These are phyloP conservation scores for Noctua pronuba DNA, from an alignment of 2,888 invertebrate species.

Conservation along the genomic window DNA sequence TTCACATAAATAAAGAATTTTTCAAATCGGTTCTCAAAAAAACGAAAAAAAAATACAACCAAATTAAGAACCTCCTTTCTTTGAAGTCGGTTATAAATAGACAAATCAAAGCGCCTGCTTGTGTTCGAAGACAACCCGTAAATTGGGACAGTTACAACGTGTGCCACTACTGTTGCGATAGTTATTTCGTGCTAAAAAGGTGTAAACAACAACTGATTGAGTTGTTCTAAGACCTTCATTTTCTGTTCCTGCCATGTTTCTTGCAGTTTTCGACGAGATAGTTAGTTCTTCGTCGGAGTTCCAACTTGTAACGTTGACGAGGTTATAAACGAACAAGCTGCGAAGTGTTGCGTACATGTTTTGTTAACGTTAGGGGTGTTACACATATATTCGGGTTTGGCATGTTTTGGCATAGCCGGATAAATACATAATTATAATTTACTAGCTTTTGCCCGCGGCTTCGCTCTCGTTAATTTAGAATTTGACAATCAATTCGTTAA, in stretches of 20 bases:
- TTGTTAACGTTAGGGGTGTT: conserved; percentile 53
- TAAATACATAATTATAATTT: background rate
- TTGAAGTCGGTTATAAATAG: too few relatives aligned
- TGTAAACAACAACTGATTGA: background rate
- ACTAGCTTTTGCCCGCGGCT: too few relatives aligned
- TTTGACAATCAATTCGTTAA: too few relatives aligned
- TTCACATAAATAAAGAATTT: too few relatives aligned
- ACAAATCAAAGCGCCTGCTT: background rate
- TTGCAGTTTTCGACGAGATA: conserved; percentile 35
- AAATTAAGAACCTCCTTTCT: too few relatives aligned
- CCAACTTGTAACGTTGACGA: conserved; percentile 40
- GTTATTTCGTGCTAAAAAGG: background rate
- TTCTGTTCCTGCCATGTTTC: conserved; percentile 32
- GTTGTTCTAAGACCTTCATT: background rate
- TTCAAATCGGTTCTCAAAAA: too few relatives aligned
- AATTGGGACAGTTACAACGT: background rate
- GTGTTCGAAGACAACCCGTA: background rate
- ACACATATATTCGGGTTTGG: background rate
- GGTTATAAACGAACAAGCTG: conserved; percentile 58
- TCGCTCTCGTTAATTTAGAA: too few relatives aligned
- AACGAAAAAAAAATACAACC: too few relatives aligned
- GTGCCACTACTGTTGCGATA: background rate
- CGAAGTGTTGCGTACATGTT: conserved; percentile 54
- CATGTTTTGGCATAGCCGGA: background rate
- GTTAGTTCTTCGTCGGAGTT: conserved; percentile 28